Conservation (phyloP, 2,888 invertebrate genomes). For the Lasioglossum pauxillum region DNA sequence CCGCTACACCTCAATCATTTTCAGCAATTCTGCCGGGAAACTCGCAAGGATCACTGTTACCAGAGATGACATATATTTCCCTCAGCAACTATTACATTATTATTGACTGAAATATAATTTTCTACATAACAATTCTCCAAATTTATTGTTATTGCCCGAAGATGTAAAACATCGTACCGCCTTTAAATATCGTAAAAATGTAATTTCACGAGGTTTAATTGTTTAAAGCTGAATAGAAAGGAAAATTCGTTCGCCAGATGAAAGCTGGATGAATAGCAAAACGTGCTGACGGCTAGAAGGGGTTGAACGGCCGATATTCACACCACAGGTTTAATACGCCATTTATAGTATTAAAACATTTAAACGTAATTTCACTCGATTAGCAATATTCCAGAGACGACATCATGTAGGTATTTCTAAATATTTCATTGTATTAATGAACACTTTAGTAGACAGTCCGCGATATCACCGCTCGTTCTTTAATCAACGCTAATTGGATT, state of each 20-base stretch:
- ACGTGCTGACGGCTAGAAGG: slow-evolving; percentile 39
- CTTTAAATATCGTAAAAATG: background rate
- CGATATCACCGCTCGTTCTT: background rate
- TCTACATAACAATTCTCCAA: background rate
- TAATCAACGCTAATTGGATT: background rate
- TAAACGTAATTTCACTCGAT: background rate
- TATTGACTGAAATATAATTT: background rate
- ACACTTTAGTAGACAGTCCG: background rate
- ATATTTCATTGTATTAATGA: background rate
- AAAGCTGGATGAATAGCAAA: slow-evolving; percentile 45
- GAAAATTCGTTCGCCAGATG: slow-evolving; percentile 1
- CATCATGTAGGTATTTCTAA: background rate
- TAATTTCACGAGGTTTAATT: background rate
- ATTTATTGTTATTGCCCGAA: background rate
- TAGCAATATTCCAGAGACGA: background rate
- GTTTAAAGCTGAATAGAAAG: background rate
- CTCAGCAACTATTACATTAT: background rate
- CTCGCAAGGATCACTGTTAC: background rate
- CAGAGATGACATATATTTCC: background rate
- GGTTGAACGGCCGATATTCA: slow-evolving; percentile 47
- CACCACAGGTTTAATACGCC: slow-evolving; percentile 50
- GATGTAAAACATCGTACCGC: background rate
- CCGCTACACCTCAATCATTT: background rate
- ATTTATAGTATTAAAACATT: slow-evolving; percentile 44
- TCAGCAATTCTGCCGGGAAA: background rate